Evolutionary conservation across 2,888 invertebrate genomes (phyloP).

Genomic region (Diarsia mendica): DNA sequence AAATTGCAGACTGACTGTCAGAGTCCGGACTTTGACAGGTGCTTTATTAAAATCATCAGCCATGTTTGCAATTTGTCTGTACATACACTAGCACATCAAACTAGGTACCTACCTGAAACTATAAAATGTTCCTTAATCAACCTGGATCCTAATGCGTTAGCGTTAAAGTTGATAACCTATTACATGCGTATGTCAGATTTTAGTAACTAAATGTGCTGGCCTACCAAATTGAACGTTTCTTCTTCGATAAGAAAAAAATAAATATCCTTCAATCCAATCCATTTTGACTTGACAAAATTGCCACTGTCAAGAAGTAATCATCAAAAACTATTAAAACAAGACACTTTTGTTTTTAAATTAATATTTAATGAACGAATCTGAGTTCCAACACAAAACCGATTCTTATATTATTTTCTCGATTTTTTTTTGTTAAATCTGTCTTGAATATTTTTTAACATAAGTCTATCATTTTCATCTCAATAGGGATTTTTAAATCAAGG

Average conservation of each 20-base stretch:
- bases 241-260: not conserved
- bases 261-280: not conserved
- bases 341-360: not conserved
- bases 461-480: conserved; percentile 16
- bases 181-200: no score
- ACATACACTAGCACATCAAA: no score
- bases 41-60: not conserved
- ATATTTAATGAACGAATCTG: not conserved
- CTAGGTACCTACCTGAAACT: no score
- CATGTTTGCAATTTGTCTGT: not conserved
- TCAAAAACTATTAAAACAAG: conserved; percentile 31
- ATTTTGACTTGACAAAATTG: not conserved
- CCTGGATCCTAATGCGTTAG: no score
- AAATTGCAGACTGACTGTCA: not conserved
- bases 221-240: not conserved
- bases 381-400: not conserved
- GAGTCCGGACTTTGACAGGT: not conserved
- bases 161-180: no score
- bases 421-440: not conserved
- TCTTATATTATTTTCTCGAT: not conserved
- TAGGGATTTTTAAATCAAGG: conserved; percentile 1
- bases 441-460: conserved; percentile 6
- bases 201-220: no score
- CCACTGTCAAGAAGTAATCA: not conserved
- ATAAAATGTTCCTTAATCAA: no score